A percentile compares a stretch with the other conserved stretches of the same genome.
Evolutionary conservation across 2,888 invertebrate genomes (phyloP).

Genomic region (Oscheius onirici): DNA sequence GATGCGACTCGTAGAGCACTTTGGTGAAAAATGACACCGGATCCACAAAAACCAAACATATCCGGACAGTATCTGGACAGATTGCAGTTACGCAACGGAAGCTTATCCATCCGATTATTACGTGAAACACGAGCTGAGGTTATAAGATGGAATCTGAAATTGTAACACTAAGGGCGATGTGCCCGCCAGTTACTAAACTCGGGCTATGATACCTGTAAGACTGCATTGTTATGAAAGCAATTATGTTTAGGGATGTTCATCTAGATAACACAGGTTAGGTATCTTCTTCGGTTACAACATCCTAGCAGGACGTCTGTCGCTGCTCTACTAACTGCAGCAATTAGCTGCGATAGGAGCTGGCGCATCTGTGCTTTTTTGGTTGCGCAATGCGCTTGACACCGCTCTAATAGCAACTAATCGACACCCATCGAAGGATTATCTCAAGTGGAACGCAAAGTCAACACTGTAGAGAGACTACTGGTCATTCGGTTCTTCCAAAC

Average conservation of each 20-base stretch:
- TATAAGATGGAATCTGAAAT: no score
- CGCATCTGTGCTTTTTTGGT: constrained; percentile 36
- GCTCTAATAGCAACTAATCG: constrained; percentile 37
- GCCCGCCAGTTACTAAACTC: no score
- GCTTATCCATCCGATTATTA: constrained; percentile 27
- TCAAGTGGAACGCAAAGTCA: constrained; percentile 30
- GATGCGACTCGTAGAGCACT: constrained; percentile 12
- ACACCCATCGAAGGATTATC: constrained; percentile 35
- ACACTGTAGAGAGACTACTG: constrained; percentile 15
- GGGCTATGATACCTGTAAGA: not conserved
- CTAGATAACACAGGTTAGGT: not conserved
- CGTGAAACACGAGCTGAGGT: constrained; percentile 18
- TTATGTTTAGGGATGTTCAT: no score
- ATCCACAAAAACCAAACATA: constrained; percentile 12
- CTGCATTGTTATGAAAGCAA: not conserved
- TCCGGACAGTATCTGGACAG: constrained; percentile 27
- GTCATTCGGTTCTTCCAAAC: not conserved
- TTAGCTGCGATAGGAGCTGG: constrained; percentile 31
- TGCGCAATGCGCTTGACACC: constrained; percentile 37
- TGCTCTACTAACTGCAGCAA: constrained; percentile 10
- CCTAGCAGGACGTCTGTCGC: not conserved
- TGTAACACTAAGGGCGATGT: no score
- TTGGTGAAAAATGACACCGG: constrained; percentile 27
- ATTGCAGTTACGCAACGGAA: constrained; percentile 28
- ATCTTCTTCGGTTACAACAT: no score